Evolutionary conservation across 1,140 invertebrate genomes (phyloP).

Genomic region (Neodiprion pinetum): DNA sequence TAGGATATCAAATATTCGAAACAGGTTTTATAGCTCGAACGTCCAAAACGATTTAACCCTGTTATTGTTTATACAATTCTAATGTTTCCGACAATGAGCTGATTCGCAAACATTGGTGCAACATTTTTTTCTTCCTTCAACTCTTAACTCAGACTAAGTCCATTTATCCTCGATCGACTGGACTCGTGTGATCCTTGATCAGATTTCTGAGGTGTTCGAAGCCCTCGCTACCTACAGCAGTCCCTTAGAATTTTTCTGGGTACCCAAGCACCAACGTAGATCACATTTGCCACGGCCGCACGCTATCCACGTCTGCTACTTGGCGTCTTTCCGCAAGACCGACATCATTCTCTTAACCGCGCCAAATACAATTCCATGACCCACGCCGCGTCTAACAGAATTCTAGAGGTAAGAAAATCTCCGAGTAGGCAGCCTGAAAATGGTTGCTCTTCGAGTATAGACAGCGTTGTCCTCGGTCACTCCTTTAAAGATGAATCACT

Average conservation of each 20-base stretch:
- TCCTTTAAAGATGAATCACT: neutral
- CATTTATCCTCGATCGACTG: neutral
- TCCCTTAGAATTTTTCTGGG: constrained; percentile 33
- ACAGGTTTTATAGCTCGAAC: too few relatives aligned
- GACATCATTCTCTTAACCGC: neutral
- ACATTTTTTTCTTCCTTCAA: neutral
- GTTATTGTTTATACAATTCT: too few relatives aligned
- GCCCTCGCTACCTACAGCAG: constrained; percentile 37
- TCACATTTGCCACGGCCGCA: constrained; percentile 47
- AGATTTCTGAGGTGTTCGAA: constrained; percentile 23
- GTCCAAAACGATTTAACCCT: too few relatives aligned
- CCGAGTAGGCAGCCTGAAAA: neutral
- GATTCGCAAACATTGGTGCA: too few relatives aligned
- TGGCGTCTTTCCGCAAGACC: neutral
- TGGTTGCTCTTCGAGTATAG: neutral
- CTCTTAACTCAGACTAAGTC: neutral
- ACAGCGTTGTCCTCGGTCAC: neutral
- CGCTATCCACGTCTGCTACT: constrained; percentile 25
- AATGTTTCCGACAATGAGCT: too few relatives aligned
- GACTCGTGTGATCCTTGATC: neutral
- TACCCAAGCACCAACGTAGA: constrained; percentile 38
- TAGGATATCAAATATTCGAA: too few relatives aligned
- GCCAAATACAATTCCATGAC: neutral
- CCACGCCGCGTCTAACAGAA: neutral
- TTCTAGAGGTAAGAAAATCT: neutral